Conservation (phyloP, 2,797 vertebrate species). For the Alauda arvensis region DNA sequence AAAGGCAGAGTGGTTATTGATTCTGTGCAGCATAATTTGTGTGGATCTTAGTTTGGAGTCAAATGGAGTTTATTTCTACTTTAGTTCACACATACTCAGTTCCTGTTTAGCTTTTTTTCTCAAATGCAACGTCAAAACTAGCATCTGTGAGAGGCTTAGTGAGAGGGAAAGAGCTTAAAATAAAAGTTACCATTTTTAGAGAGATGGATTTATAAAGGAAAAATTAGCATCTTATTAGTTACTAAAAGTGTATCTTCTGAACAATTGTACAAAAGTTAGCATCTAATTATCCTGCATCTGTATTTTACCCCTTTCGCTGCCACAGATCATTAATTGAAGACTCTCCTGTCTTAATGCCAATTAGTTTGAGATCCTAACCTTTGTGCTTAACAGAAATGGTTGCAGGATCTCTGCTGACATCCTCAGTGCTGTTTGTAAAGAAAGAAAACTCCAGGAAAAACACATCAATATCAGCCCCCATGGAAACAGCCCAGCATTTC, state of each 20-base stretch:
- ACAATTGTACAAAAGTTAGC: neutral
- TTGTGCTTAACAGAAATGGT: neutral
- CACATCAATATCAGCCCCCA: slow-evolving; percentile 9
- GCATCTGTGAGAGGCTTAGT: neutral
- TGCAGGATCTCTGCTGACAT: neutral
- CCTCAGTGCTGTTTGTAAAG: neutral
- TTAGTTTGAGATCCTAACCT: neutral
- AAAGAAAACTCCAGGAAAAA: neutral
- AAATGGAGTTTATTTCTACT: neutral
- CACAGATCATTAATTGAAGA: slow-evolving; percentile 22
- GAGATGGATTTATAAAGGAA: neutral
- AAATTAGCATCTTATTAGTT: neutral
- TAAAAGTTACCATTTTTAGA: neutral
- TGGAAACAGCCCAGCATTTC: slow-evolving; percentile 21
- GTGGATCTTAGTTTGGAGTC: neutral
- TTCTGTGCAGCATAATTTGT: neutral
- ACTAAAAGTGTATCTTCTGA: neutral
- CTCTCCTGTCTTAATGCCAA: neutral
- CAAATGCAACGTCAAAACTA: neutral
- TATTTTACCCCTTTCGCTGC: slow-evolving; percentile 20
- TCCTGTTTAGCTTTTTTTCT: neutral
- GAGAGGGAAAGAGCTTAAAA: neutral
- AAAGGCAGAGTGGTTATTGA: neutral
- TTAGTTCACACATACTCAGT: neutral
- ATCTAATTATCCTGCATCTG: neutral